Evolutionary conservation across 2,113 vertebrate species (phyloP), one percentile per base, ranked within the genome.

Genomic region (Limnothrissa miodon): DNA sequence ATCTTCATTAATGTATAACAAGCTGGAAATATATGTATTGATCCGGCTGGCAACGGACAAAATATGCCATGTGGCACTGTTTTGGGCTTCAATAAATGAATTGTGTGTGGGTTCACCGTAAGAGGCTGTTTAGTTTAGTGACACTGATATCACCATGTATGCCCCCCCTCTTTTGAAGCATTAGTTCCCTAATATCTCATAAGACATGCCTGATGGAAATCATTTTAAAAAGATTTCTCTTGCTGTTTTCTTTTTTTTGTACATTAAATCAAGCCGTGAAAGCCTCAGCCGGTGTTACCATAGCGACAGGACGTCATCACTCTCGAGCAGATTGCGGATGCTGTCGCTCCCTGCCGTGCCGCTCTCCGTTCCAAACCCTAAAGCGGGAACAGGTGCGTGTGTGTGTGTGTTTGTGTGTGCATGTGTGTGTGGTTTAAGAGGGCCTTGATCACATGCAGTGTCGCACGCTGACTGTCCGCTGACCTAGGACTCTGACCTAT

Each of bases 221-320:
- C 0, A 11, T 74, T 74, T 74, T 36, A 36, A 74, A 74, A 74
- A 85, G 78, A 85, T 81, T 74, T 85, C 80, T 74, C 66, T 56
- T 10, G 1, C 36, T 82, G n/a, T n/a, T 51, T 70, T 81, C 82
- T 78, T 86, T 83, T 80, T 82, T 82, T 86, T 56, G 45, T 74
- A 36, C 33, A 74, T 74, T 17, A 36, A 74, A 36, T 33, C 66
- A 74, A 74, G 29, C 80, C 17, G 25, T 48, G 86, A 88, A 88
- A 91, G 89, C 86, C 88, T 91, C 45, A 89, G 92, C 90, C 88
- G 88, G 88, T 88, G 93, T 94, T 93, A 90, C 90, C 92, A 93
- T 93, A 89, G 93, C 91, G 91, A 95, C 88, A 7, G 86, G 83
- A 86, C 89, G 83, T 92, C 92, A 91, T 89, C 87, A 90, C 90